Conservation (phyloP, 2,888 invertebrate genomes). For the Oscheius sp. region DNA sequence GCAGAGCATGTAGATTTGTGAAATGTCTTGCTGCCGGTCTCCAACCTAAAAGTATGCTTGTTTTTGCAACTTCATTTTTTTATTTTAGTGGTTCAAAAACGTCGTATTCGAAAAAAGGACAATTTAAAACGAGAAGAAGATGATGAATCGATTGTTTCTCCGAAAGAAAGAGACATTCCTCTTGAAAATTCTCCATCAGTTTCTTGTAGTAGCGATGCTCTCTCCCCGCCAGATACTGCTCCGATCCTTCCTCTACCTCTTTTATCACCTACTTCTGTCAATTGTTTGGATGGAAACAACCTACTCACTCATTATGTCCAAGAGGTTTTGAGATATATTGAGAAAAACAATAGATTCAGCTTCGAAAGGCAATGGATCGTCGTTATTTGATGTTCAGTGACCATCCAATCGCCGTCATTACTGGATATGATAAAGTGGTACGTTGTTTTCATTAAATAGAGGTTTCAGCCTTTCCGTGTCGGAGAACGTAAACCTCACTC, state of each 20-base stretch:
- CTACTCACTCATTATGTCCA: slow-evolving; percentile 42
- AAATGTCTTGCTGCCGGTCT: slow-evolving; percentile 55
- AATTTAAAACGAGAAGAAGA: slow-evolving; percentile 2
- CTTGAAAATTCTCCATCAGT: slow-evolving; percentile 9
- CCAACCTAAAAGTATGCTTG: slow-evolving; percentile 44
- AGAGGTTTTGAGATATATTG: slow-evolving; percentile 10
- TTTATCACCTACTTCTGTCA: background rate
- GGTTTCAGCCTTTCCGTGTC: slow-evolving; percentile 37
- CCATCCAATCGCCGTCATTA: slow-evolving; percentile 29
- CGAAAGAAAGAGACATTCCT: background rate
- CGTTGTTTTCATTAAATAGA: background rate
- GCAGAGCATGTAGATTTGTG: slow-evolving; percentile 54
- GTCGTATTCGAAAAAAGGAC: slow-evolving; percentile 4
- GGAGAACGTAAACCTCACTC: slow-evolving; percentile 36
- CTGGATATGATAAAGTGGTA: slow-evolving; percentile 12
- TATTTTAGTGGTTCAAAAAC: slow-evolving; percentile 30
- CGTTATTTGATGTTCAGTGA: slow-evolving; percentile 51
- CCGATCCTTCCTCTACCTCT: background rate
- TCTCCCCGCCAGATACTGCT: background rate
- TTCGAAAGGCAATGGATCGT: slow-evolving; percentile 44
- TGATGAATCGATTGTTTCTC: background rate
- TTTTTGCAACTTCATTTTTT: background rate
- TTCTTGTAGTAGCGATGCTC: background rate
- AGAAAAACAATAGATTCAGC: background rate
- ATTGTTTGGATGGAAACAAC: slow-evolving; percentile 28